Percentiles rank a stretch among this genome's conserved stretches.
These are phyloP conservation scores for Mesocentrotus franciscanus DNA, from an alignment of 53 echinoderm and acorn worm species.

Conservation along the genomic window DNA sequence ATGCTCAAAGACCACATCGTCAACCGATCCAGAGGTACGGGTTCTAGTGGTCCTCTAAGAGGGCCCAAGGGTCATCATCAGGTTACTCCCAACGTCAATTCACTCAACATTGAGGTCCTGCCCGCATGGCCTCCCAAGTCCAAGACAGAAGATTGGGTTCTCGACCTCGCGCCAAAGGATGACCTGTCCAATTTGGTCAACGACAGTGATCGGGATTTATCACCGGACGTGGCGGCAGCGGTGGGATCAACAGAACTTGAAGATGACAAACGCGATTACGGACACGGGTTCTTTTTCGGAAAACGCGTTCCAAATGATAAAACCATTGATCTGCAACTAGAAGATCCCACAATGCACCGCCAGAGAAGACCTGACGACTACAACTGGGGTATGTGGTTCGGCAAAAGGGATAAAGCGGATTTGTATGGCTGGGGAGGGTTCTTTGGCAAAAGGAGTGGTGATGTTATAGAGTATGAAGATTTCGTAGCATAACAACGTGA, in stretches of 20 bases:
- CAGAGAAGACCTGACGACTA: slow-evolving; percentile 59
- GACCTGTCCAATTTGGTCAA: slow-evolving; percentile 19
- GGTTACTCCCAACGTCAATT: neutral
- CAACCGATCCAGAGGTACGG: slow-evolving; percentile 26
- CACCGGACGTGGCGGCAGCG: neutral
- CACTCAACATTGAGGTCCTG: slow-evolving; percentile 28
- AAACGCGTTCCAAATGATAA: slow-evolving; percentile 42
- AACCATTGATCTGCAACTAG: neutral
- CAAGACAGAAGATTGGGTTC: neutral
- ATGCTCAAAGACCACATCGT: slow-evolving; percentile 62
- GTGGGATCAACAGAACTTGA: slow-evolving; percentile 11
- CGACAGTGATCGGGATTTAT: slow-evolving; percentile 51
- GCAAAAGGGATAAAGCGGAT: slow-evolving; percentile 37
- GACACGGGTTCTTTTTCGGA: slow-evolving; percentile 63
- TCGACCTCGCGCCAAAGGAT: neutral
- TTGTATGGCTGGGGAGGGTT: slow-evolving; percentile 65
- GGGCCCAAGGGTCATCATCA: slow-evolving; percentile 30
- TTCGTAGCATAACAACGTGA: slow-evolving; percentile 62
- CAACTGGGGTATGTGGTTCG: slow-evolving; percentile 61
- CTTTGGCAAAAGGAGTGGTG: slow-evolving; percentile 63
- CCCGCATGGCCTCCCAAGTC: slow-evolving; percentile 22
- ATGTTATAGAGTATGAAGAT: slow-evolving; percentile 60
- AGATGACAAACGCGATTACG: slow-evolving; percentile 63
- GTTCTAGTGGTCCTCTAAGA: neutral
- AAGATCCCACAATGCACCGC: slow-evolving; percentile 36